phyloP scores from a whole-genome alignment of 2,888 invertebrate genomes.

The Oscheius onirici region DNA sequence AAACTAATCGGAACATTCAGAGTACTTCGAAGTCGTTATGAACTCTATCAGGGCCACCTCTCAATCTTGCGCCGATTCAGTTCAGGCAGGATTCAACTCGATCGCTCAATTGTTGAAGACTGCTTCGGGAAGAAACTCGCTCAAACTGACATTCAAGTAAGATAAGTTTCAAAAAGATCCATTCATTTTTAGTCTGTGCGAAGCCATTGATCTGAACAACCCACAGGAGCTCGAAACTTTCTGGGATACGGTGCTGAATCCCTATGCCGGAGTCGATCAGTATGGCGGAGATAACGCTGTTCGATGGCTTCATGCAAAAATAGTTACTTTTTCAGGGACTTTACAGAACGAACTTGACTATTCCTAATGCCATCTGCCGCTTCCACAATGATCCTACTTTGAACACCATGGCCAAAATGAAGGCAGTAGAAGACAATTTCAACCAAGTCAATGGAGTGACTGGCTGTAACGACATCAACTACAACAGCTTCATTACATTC shows the following conservation, averaged over 20 bases:
- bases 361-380: slow-evolving; percentile 48
- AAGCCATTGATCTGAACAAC: slow-evolving; percentile 41
- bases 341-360: slow-evolving; percentile 43
- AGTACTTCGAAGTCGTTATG: slow-evolving; percentile 85
- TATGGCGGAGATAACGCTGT: slow-evolving; percentile 79
- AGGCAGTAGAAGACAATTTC: slow-evolving; percentile 50
- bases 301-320: neutral
- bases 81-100: slow-evolving; percentile 50
- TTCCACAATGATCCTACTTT: slow-evolving; percentile 39
- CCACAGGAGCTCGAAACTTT: slow-evolving; percentile 77
- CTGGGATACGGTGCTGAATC: slow-evolving; percentile 83
- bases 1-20: slow-evolving; percentile 47
- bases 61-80: slow-evolving; percentile 48
- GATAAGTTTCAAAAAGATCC: neutral
- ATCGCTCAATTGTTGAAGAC: slow-evolving; percentile 52
- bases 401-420: slow-evolving; percentile 43
- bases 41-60: slow-evolving; percentile 76
- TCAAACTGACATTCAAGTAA: slow-evolving; percentile 51
- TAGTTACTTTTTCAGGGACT: slow-evolving; percentile 30
- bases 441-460: slow-evolving; percentile 37
- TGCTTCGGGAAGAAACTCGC: slow-evolving; percentile 45
- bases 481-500: slow-evolving; percentile 47
- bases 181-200: slow-evolving; percentile 54
- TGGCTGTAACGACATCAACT: slow-evolving; percentile 54
- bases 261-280: slow-evolving; percentile 90